Base-by-base conservation (phyloP, 2,113 vertebrate genomes). In the Etheostoma cragini region DNA sequence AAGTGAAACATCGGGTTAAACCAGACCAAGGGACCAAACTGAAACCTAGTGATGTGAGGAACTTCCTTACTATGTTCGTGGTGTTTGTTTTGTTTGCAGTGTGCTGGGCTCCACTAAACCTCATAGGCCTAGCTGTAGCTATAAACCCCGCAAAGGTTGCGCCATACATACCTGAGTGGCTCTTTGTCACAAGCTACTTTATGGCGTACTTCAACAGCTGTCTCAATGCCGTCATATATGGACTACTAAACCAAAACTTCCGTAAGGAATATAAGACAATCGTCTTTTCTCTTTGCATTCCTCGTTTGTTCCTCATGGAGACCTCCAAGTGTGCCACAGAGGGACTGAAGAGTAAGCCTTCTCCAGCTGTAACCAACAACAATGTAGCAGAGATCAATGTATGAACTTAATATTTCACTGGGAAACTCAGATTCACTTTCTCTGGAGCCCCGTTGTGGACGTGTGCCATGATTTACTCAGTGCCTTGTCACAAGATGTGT, bases 31-130 rank as follows among this genome's bases (percentile, higher is more conserved):
- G 89, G 61, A 80, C 92, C 62, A 94, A 91, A 78, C 87, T 94
- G 57, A 95, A 94, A 87, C 90, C 94, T 0, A 95, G 94, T 4
- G 94, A 96, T n/a, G 72, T 95, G 53, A 87, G 94, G 72, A 94
- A 95, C 84, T 96, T 96, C 81, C 87, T 96, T 38, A 95, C 95
- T 66, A 96, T 94, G 93, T 94, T 94, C 19, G 88, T 94, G 87
- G 93, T 94, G 42, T 94, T 94, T 84, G 93, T 94, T 46, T 65
- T 94, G 72, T 94, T 94, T 61, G 93, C 94, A 0, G 88, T 95
- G 45, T 95, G 93, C 83, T 95, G 93, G 93, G 94, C 92, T 22
- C 94, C 94, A 0, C 84, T 94, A 5, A 94, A 94, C 85, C 81
- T 94, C 72, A 94, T 94, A 17, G 94, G 94, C 21, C 83, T 94